Evolutionary conservation across 1,140 invertebrate species (phyloP).

Genomic region (Harlomillsia oculata): DNA sequence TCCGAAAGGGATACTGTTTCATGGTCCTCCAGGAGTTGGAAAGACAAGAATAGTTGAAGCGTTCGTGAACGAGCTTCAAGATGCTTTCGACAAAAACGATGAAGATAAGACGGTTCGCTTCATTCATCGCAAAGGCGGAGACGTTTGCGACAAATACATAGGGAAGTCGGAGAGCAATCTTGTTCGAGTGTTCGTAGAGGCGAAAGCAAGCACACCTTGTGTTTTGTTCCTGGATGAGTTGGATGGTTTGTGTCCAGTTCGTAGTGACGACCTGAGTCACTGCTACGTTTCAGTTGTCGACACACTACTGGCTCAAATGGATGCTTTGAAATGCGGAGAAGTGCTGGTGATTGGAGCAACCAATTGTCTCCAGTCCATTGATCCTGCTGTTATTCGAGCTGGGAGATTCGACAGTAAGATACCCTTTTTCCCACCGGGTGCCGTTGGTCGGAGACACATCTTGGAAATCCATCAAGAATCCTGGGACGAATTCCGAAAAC

Average conservation of each 20-base stretch:
- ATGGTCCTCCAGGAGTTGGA: slow-evolving; percentile 80
- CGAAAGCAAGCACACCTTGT: slow-evolving; percentile 68
- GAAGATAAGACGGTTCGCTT: slow-evolving; percentile 62
- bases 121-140: slow-evolving; percentile 90
- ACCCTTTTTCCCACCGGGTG: slow-evolving; percentile 55
- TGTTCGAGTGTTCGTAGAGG: slow-evolving; percentile 76
- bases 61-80: slow-evolving; percentile 76
- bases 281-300: slow-evolving; percentile 57
- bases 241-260: slow-evolving; percentile 73
- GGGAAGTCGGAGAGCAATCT: slow-evolving; percentile 87
- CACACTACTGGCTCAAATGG: slow-evolving; percentile 79
- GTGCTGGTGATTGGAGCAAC: slow-evolving; percentile 77
- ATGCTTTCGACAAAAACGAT: no score
- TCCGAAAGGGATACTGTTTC: slow-evolving; percentile 81
- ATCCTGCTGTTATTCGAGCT: slow-evolving; percentile 69
- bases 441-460: slow-evolving; percentile 52
- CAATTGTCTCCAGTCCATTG: slow-evolving; percentile 71
- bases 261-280: slow-evolving; percentile 37
- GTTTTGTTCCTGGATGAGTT: slow-evolving; percentile 89
- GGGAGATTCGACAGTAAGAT: slow-evolving; percentile 77
- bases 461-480: slow-evolving; percentile 57
- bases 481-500: slow-evolving; percentile 47
- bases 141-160: slow-evolving; percentile 63
- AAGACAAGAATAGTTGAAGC: slow-evolving; percentile 78
- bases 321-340: slow-evolving; percentile 65